phyloP scores from a whole-genome alignment of 2,888 invertebrate genomes.

The Latheticus oryzae region DNA sequence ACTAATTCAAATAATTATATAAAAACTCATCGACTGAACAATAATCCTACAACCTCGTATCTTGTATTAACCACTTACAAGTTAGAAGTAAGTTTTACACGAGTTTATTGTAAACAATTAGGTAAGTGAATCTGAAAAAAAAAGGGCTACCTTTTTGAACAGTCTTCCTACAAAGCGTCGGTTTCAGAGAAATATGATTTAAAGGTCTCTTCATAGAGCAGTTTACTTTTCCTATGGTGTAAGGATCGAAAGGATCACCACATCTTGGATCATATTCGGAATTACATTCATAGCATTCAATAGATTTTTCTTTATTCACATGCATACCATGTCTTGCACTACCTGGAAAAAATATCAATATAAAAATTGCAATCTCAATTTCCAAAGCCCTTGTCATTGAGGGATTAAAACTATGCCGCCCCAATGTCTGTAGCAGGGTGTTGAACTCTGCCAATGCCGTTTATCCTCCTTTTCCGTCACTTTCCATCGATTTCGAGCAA shows the following conservation, averaged over 20 bases:
- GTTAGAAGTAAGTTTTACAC: no score
- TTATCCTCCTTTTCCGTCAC: constrained; percentile 16
- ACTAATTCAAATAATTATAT: no score
- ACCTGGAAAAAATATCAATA: no score
- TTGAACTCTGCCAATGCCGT: constrained; percentile 10
- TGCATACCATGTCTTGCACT: constrained; percentile 41
- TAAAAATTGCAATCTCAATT: no score
- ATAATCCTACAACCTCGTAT: no score
- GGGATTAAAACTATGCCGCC: constrained; percentile 18
- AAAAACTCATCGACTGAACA: no score
- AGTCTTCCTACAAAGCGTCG: constrained; percentile 84
- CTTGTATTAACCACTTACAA: no score
- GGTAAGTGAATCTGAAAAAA: neutral
- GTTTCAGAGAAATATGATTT: constrained; percentile 70
- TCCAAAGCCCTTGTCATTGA: no score
- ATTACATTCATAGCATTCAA: constrained; percentile 91
- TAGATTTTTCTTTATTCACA: constrained; percentile 60
- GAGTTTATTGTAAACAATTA: neutral
- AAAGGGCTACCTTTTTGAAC: constrained; percentile 62
- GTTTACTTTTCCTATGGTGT: constrained; percentile 85
- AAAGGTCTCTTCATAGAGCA: constrained; percentile 80
- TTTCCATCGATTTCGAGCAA: constrained; percentile 7
- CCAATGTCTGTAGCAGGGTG: constrained; percentile 14
- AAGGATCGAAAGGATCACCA: constrained; percentile 88
- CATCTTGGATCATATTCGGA: constrained; percentile 91